Evolutionary conservation across 2,888 invertebrate genomes (phyloP).

Genomic region (Acanthosepion pharaonis): DNA sequence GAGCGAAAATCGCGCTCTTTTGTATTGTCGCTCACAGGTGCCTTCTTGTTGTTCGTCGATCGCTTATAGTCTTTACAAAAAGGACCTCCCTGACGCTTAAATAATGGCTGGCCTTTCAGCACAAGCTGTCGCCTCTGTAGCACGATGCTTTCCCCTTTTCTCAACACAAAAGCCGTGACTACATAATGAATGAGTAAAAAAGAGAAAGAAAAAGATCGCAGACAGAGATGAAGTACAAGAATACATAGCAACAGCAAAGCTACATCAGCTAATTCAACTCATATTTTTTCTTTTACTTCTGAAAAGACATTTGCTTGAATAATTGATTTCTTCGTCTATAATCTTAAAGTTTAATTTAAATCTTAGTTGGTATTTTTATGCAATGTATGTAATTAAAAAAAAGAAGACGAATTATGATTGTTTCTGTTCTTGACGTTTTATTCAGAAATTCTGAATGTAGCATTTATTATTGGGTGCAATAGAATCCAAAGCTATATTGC

Average conservation of each 20-base stretch:
- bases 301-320: background rate
- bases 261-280: background rate
- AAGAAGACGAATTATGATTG: background rate
- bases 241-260: background rate
- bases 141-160: background rate
- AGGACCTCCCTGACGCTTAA: constrained; percentile 10
- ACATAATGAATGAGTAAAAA: background rate
- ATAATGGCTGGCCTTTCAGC: constrained; percentile 33
- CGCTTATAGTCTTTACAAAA: background rate
- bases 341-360: background rate
- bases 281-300: background rate
- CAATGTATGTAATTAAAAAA: background rate
- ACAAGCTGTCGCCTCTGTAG: background rate
- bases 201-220: background rate
- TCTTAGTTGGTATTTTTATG: background rate
- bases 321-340: background rate
- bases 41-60: background rate
- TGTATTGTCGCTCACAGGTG: constrained; percentile 33
- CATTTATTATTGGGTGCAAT: background rate
- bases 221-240: background rate
- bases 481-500: background rate
- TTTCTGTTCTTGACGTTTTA: background rate
- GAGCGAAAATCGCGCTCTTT: background rate
- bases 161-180: constrained; percentile 2
- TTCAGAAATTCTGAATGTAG: background rate